phyloP scores from a whole-genome alignment of 2,113 vertebrate species.

The Trematocara variabile region DNA sequence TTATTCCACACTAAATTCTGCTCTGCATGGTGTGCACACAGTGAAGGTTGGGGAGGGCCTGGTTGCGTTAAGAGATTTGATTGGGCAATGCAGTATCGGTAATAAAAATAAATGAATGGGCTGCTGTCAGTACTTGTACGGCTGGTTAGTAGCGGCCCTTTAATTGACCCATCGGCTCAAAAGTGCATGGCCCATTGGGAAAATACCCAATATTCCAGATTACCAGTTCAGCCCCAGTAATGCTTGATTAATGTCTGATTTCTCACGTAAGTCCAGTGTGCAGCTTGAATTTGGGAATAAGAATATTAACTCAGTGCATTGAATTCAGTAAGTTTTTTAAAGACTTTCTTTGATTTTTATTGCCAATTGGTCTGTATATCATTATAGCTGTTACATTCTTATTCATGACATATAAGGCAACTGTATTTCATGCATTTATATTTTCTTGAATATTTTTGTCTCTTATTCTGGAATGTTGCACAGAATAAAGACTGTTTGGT shows the following conservation, averaged over 20 bases:
- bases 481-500: background rate
- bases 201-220: background rate
- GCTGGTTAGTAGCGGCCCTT: background rate
- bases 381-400: background rate
- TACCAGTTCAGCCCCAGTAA: background rate
- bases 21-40: background rate
- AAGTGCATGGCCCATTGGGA: background rate
- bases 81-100: background rate
- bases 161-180: background rate
- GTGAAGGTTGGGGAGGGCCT: background rate
- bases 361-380: background rate
- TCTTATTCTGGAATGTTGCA: background rate
- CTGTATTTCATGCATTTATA: background rate
- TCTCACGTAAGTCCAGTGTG: background rate
- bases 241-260: background rate
- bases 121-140: background rate
- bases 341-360: background rate
- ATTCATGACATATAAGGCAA: background rate
- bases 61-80: background rate
- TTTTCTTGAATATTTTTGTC: background rate
- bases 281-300: background rate
- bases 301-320: background rate
- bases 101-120: background rate
- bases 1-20: background rate
- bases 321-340: background rate